Evolutionary conservation across 2,888 invertebrate species (phyloP).

Genomic region (Plagodis dolabraria): DNA sequence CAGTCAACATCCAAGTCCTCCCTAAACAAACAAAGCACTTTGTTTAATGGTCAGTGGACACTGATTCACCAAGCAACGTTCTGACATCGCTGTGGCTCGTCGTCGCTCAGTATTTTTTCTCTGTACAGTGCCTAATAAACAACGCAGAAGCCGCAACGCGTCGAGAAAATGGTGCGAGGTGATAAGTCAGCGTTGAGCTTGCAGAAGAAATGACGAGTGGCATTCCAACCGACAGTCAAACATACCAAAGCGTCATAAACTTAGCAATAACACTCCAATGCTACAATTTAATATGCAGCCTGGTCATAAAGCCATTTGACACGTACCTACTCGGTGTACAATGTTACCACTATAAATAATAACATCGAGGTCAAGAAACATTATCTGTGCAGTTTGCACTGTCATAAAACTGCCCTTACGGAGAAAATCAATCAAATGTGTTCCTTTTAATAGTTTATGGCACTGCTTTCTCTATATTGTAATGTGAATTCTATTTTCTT

Average conservation of each 20-base stretch:
- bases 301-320: conserved; percentile 20
- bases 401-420: conserved; percentile 35
- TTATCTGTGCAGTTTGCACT: conserved; percentile 40
- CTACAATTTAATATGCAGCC: conserved; percentile 14
- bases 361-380: conserved; percentile 31
- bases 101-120: too few relatives aligned
- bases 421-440: conserved; percentile 30
- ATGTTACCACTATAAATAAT: conserved; percentile 26
- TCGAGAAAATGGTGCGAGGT: too few relatives aligned
- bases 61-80: too few relatives aligned
- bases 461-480: neutral
- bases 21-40: too few relatives aligned
- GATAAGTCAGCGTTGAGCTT: neutral
- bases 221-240: neutral
- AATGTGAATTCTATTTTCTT: neutral
- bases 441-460: neutral
- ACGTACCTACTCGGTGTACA: conserved; percentile 24
- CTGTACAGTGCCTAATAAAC: too few relatives aligned
- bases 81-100: too few relatives aligned
- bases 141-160: too few relatives aligned
- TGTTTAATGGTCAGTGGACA: too few relatives aligned
- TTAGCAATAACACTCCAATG: conserved; percentile 34
- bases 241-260: conserved; percentile 1
- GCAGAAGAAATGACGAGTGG: neutral
- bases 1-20: too few relatives aligned